Evolutionary conservation across 2,888 invertebrate species (phyloP), one percentile per base, ranked within the genome.

Genomic region (Hetaerina titia): DNA sequence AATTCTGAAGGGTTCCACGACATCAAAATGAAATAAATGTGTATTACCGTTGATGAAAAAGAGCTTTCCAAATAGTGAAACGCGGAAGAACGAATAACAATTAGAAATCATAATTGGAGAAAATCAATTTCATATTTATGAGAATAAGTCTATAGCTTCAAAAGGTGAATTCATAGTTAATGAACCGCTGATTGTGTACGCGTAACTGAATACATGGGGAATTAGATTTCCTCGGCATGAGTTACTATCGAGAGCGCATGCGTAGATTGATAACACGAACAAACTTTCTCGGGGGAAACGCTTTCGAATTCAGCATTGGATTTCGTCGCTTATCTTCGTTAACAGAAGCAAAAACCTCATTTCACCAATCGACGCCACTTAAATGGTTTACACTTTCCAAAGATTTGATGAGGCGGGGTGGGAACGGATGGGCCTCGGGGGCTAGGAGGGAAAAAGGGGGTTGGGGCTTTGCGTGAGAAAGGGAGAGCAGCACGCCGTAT

Each of bases 301-400:
- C n/a, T 74, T n/a, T 74, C n/a, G 81, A 13, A 31, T 81, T 15
- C 31, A 31, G 31, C n/a, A 31, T 22, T 22, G 81, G 22, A 31
- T 31, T 81, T 15, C 81, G 25, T 2, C 31, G 31, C 81, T 81
- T 31, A 81, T 81, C 81, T 81, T 81, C 81, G 31, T 31, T 81
- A 81, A 13, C 81, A 31, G 81, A 31, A 81, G 31, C 81, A 81
- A 81, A 81, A 81, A 81, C 81, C 31, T 81, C 81, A n/a, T 31
- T n/a, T 13, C 81, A 81, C 81, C 81, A 31, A 81, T 81, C 81
- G 11, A 31, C 81, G 31, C 81, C 25, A 11, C 31, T 25, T 22
- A 81, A 81, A 31, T 31, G 11, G 81, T 81, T 81, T 81, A 31
- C 31, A 15, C 81, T 81, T 81, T 13, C 13, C 81, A 31, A 81